Conservation (phyloP, 2,113 vertebrate species). For the Bufo gargarizans region DNA sequence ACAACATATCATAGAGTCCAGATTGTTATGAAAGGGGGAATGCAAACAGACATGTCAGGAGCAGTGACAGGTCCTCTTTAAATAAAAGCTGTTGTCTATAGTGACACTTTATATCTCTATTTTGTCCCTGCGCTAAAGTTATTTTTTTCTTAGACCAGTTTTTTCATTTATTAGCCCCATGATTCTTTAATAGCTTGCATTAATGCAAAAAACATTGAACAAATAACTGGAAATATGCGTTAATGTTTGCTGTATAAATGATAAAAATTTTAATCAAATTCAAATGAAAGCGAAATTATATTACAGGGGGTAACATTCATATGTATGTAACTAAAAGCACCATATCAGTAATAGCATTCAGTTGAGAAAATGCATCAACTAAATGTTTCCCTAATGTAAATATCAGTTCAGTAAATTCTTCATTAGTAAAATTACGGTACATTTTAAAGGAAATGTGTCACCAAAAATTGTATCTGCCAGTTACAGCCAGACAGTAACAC, state of each 20-base stretch:
- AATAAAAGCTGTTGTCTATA: no score
- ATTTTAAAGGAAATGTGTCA: neutral
- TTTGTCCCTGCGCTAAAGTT: no score
- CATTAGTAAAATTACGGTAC: neutral
- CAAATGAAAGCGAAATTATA: neutral
- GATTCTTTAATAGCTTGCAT: neutral
- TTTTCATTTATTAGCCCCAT: neutral
- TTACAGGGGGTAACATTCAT: neutral
- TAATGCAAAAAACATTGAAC: neutral
- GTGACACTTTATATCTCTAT: no score
- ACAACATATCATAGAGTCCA: no score
- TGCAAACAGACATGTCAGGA: no score
- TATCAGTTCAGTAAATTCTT: neutral
- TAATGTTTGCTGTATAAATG: neutral
- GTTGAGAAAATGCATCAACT: neutral
- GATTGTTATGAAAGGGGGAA: no score
- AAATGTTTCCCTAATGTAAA: neutral
- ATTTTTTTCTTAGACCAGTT: neutral
- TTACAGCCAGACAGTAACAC: no score
- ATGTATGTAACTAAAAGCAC: neutral
- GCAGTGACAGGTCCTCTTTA: no score
- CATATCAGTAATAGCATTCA: neutral
- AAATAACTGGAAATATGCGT: neutral
- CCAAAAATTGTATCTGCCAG: no score
- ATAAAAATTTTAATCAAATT: constrained; percentile 3